Evolutionary conservation across 2,113 vertebrate species (phyloP).

Genomic region (Spea bombifrons): DNA sequence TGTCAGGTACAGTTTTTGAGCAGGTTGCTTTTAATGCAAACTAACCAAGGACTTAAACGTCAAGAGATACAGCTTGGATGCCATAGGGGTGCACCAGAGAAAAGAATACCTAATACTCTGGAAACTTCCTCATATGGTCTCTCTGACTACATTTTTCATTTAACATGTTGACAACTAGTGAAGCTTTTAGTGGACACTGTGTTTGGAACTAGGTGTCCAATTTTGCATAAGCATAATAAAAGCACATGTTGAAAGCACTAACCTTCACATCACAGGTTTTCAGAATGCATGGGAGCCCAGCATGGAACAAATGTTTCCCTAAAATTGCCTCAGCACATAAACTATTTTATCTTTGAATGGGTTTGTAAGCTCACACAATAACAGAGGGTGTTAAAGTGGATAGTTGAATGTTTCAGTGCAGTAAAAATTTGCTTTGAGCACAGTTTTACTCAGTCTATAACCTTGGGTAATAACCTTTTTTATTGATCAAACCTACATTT

Average conservation of each 20-base stretch:
- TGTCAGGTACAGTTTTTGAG: no score
- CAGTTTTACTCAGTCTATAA: conserved; percentile 45
- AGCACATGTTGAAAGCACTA: conserved; percentile 30
- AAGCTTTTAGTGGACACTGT: not conserved
- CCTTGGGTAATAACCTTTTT: conserved; percentile 45
- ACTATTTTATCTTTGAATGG: conserved; percentile 43
- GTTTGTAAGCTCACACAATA: conserved; percentile 48
- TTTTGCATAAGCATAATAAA: conserved; percentile 46
- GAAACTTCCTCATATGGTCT: no score
- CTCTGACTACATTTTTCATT: no score
- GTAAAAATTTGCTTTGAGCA: conserved; percentile 47
- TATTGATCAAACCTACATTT: conserved; percentile 35
- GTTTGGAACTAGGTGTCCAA: conserved; percentile 26
- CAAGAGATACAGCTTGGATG: no score
- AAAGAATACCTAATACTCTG: no score
- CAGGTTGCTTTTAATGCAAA: no score
- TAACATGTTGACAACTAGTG: not conserved
- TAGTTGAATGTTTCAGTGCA: conserved; percentile 37
- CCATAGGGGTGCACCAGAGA: no score
- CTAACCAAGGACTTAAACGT: no score
- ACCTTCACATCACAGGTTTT: conserved; percentile 36
- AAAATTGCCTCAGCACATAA: conserved; percentile 44
- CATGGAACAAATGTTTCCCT: conserved; percentile 42
- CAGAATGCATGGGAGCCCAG: conserved; percentile 42
- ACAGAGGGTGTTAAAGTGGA: conserved; percentile 46